Base-by-base conservation (phyloP, 2,888 invertebrate genomes). In the Lypha dubia region DNA sequence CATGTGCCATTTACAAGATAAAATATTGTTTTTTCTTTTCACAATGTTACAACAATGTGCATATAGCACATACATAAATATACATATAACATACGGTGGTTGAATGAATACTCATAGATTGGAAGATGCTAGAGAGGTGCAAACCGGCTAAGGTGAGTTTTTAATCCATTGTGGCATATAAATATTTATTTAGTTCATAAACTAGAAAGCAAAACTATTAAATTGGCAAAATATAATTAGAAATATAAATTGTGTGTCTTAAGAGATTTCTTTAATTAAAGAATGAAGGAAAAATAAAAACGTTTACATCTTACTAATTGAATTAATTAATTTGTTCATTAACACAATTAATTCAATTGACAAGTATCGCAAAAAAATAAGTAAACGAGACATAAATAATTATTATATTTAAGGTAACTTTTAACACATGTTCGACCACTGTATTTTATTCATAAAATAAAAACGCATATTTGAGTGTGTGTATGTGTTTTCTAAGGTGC, bases 1-100 rank as follows among this genome's bases (percentile, higher is more conserved):
- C 76, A 84, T 68, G 73, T 74, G 63, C 56, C 84, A 77, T 68
- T 77, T 71, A 77, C 76, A 80, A 46, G 73, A 77, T 77, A 80
- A 80, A 73, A 76, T 73, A 62, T n/a, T 76, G 70, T 63, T 32
- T 56, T n/a, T n/a, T n/a, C n/a, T n/a, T n/a, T 53, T 38, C 32
- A 9, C 35, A 17, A 65, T n/a, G 49, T 38, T 15, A 49, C 60
- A 5, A 49, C 22, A 56, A 11, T 32, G 60, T 20, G 13, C 5
- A 44, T 38, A 6, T 11, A 22, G 11, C n/a, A 44, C 17, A 44
- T 44, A 22, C 24, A 13, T 3, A 13, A 22, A 44, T 6, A 11
- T 35, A 35, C 7, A 11, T 35, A 35, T 35, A 35, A 13, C 13
- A 11, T 11, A 11, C 38, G n/a, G 13, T 13, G 3, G 1, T 1